Evolutionary conservation across 1,140 invertebrate genomes (phyloP).

Genomic region (Diabrotica undecimpunctata): DNA sequence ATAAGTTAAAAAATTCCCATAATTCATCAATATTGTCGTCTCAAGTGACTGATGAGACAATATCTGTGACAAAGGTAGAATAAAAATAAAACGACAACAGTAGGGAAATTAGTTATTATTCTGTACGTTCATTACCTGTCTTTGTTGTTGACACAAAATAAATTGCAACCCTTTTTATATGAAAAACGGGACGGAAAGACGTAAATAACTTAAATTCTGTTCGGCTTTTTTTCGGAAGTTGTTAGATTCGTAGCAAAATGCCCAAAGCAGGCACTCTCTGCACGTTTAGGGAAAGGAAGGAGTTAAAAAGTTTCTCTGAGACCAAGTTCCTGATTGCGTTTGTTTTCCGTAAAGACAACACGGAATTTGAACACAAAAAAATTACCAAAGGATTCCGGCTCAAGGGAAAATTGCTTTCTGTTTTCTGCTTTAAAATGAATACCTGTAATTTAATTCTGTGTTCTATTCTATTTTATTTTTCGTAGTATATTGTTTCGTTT

Average conservation of each 20-base stretch:
- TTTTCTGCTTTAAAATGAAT: conserved; percentile 24
- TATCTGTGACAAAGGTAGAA: too few relatives aligned
- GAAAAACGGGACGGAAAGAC: conserved; percentile 1
- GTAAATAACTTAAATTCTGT: conserved; percentile 27
- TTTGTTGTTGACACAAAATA: not conserved
- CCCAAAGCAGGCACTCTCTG: conserved; percentile 20
- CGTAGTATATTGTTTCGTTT: conserved; percentile 5
- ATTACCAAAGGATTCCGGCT: conserved; percentile 16
- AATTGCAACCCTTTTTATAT: not conserved
- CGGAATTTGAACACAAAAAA: conserved; percentile 19
- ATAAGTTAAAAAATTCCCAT: too few relatives aligned
- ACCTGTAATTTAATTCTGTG: conserved; percentile 29
- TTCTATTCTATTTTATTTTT: conserved; percentile 3
- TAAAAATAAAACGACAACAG: too few relatives aligned
- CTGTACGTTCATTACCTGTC: too few relatives aligned
- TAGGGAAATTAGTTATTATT: too few relatives aligned
- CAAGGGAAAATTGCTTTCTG: conserved; percentile 27
- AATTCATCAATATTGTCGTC: too few relatives aligned
- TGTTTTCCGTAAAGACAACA: conserved; percentile 33
- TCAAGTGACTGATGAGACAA: too few relatives aligned
- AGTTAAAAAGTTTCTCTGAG: conserved; percentile 25
- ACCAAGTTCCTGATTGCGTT: conserved; percentile 33
- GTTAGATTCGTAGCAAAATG: conserved; percentile 24
- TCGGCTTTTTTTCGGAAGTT: conserved; percentile 24
- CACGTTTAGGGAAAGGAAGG: conserved; percentile 22